Conservation (phyloP, 2,888 invertebrate genomes). For the Limnephilus lunatus region DNA sequence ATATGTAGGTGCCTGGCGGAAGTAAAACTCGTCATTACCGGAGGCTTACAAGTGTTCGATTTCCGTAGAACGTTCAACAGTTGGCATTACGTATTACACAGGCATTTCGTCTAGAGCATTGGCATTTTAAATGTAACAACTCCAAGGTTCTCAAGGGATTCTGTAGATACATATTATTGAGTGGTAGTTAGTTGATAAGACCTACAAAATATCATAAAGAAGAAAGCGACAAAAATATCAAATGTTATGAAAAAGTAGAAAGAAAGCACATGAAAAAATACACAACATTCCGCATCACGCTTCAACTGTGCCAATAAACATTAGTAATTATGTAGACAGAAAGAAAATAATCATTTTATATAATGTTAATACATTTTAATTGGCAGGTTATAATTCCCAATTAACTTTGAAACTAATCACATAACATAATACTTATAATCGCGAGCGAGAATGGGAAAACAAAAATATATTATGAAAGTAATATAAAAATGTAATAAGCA, state of each 20-base stretch:
- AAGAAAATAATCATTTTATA: neutral
- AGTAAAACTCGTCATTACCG: neutral
- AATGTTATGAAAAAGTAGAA: neutral
- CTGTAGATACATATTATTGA: too few species aligned
- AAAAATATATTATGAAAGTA: neutral
- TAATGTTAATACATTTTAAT: neutral
- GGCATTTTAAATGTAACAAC: neutral
- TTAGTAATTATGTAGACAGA: neutral
- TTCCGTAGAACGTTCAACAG: neutral
- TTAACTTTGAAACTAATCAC: neutral
- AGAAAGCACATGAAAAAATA: neutral
- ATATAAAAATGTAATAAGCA: neutral
- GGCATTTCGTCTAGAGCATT: neutral
- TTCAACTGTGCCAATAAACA: neutral
- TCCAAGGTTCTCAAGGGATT: neutral
- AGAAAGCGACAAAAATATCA: neutral
- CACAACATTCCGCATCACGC: neutral
- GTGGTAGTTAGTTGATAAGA: neutral
- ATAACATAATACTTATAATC: neutral
- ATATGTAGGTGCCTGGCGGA: neutral
- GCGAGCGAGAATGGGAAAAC: neutral
- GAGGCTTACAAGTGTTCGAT: constrained; percentile 2
- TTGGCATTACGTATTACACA: neutral
- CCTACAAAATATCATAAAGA: neutral
- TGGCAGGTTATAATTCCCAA: neutral